Evolutionary conservation across 2,113 vertebrate species (phyloP), one percentile per base, ranked within the genome.

Genomic region (Phylloscopus whistleri): DNA sequence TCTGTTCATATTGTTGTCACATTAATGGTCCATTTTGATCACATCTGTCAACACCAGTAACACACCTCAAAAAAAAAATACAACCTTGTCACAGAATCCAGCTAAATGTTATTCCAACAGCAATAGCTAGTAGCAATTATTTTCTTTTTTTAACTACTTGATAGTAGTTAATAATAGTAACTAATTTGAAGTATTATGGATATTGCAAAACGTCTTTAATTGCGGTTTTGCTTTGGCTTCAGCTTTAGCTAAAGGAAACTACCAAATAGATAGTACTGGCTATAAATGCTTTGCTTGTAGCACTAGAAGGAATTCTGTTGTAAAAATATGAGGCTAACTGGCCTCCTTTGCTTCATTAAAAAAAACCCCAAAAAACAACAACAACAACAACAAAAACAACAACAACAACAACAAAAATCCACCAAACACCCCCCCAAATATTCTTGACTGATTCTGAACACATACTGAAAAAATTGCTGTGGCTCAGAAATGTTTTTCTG

Each of bases 351-450:
- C 13, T 83, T 84, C 44, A 52, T 39, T n/a, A 35, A 67, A 60
- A 80, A 59, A 52, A 9, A 41, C 10, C 3, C 2, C 7, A 8
- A 8, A 0, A n/a, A n/a, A n/a, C n/a, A n/a, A n/a, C n/a, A n/a
- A n/a, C n/a, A n/a, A n/a, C n/a, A n/a, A n/a, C n/a, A n/a, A n/a
- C n/a, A n/a, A n/a, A n/a, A n/a, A n/a, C n/a, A n/a, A n/a, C n/a
- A n/a, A n/a, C n/a, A n/a, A n/a, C n/a, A n/a, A n/a, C n/a, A n/a
- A n/a, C n/a, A n/a, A n/a, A n/a, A n/a, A n/a, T n/a, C n/a, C n/a
- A n/a, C n/a, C n/a, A n/a, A n/a, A n/a, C n/a, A n/a, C 37, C 10
- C 10, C 37, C 16, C 12, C 27, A 62, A 26, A 63, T 1, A 23
- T 72, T 91, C 49, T 70, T 87, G 48, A 33, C 12, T 55, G 30